Evolutionary conservation across 2,113 vertebrate species (phyloP), one percentile per base, ranked within the genome.

Genomic region (Geococcyx californianus): DNA sequence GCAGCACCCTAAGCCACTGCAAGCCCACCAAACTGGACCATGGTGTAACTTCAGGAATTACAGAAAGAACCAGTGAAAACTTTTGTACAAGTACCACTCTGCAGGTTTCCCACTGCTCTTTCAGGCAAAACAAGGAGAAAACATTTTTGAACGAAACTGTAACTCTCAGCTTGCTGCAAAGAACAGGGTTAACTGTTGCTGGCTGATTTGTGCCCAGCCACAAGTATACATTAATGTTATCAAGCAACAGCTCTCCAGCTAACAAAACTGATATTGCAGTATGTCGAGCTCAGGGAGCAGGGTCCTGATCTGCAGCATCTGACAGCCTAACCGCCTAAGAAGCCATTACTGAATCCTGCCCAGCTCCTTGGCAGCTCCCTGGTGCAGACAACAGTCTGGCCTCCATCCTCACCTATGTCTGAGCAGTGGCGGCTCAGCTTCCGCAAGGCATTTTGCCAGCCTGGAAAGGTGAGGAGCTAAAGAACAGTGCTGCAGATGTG

Each of bases 11-110:
- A 16, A 89, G 36, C 3, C 31, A 89, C 4, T 4, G 16, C 34
- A 89, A 89, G 29, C 38, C 17, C 45, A 70, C 9, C n/a, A 58
- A 84, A 66, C 47, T 0, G 0, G 54, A 64, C 0, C 0, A 44
- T 1, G 1, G 7, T 10, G 16, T 28, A 24, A 8, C 38, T 89
- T 82, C 60, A 60, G 9, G 25, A 36, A 59, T 19, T 25, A 33
- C 12, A 63, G 34, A 49, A 47, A 63, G 34, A 49, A 47, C 4
- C 3, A 0, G 2, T 19, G 36, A 77, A 84, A 93, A 28, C 9
- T 52, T 82, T 10, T 7, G 26, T n/a, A 28, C 9, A 36, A 63
- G 25, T 6, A 45, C 14, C n/a, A 38, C 14, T 28, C n/a, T 2
- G 2, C 1, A 17, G 1, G 1, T 56, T 59, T 82, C 25, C 13